phyloP scores from a whole-genome alignment of 2,113 vertebrate genomes.

The Phylloscopus whistleri region DNA sequence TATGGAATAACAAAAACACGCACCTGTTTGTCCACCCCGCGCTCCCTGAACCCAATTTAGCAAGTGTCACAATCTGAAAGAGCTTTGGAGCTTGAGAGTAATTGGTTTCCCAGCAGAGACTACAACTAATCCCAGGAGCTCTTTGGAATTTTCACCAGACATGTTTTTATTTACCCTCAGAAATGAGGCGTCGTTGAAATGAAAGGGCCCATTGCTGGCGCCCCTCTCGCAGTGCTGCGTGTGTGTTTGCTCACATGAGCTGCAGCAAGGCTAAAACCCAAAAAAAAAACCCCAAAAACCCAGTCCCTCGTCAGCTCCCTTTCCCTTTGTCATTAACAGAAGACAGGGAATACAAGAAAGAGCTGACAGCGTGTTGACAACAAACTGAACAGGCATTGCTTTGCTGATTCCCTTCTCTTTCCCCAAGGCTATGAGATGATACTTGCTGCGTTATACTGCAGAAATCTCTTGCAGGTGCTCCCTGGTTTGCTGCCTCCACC shows the following conservation, averaged over 20 bases:
- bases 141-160: background rate
- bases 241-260: background rate
- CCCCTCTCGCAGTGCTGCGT: background rate
- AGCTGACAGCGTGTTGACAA: background rate
- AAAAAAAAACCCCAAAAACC: background rate
- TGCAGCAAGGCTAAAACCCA: background rate
- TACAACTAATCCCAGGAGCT: background rate
- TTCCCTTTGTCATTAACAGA: background rate
- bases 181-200: fast-evolving
- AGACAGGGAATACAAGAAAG: background rate
- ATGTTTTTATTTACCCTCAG: conserved; percentile 28
- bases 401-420: background rate
- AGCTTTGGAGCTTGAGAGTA: background rate
- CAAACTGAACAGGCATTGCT: background rate
- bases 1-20: background rate
- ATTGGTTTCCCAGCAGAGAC: conserved; percentile 38
- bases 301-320: background rate
- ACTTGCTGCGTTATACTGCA: background rate
- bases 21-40: background rate
- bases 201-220: background rate
- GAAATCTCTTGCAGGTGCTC: background rate
- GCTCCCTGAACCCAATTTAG: conserved; percentile 44
- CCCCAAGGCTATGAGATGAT: background rate
- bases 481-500: background rate
- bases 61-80: background rate